Evolutionary conservation across 92 coral and sea anemone species (phyloP).

Genomic region (Ricordea florida): DNA sequence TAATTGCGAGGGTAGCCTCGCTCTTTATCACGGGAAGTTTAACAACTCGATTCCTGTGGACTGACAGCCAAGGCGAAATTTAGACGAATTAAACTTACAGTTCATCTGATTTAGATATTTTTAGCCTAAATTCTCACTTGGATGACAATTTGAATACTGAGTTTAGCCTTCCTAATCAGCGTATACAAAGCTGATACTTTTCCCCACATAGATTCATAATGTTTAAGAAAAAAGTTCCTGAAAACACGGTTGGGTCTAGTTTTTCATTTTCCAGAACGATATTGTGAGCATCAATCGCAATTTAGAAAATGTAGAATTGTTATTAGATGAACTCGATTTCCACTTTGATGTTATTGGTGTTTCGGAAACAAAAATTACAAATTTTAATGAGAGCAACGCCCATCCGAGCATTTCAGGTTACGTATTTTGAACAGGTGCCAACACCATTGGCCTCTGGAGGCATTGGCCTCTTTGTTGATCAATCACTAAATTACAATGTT

Average conservation of each 20-base stretch:
- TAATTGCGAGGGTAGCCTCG: not conserved
- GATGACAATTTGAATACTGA: constrained; percentile 3
- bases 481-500: too few species aligned
- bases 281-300: constrained; percentile 18
- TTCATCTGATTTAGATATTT: constrained; percentile 23
- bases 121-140: constrained; percentile 1
- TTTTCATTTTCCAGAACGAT: constrained; percentile 13
- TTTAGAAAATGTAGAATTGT: constrained; percentile 20
- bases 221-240: constrained; percentile 3
- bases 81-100: constrained; percentile 13
- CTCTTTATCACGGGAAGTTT: constrained; percentile 2
- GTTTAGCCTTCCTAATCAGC: constrained; percentile 7
- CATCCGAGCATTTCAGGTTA: constrained; percentile 14
- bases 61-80: not conserved
- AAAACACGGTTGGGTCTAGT: constrained; percentile 10
- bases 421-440: not conserved
- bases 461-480: too few species aligned
- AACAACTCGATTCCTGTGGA: not conserved
- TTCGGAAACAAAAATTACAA: too few species aligned
- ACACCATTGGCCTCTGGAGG: not conserved
- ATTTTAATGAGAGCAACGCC: constrained; percentile 4
- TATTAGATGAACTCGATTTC: constrained; percentile 7
- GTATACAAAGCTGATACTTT: constrained; percentile 1
- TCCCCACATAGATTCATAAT: constrained; percentile 1
- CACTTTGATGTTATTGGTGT: constrained; percentile 14